Conservation (phyloP, 2,888 invertebrate genomes). For the Drosophila yooni region DNA sequence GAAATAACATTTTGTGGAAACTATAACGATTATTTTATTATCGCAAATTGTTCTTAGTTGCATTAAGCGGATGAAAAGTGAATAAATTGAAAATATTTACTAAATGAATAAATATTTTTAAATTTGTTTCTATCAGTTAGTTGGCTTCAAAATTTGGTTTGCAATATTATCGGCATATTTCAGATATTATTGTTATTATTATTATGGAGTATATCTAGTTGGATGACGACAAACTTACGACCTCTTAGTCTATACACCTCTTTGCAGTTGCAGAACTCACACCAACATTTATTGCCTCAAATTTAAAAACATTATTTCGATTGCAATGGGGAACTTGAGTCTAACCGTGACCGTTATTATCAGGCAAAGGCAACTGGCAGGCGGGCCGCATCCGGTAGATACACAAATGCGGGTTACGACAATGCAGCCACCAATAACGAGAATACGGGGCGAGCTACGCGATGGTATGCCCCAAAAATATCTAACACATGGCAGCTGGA, state of each 20-base stretch:
- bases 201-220: not conserved
- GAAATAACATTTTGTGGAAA: not conserved
- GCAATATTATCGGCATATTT: not conserved
- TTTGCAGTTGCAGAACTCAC: not conserved
- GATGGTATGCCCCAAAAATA: conserved; percentile 54
- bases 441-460: not conserved
- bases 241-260: not conserved
- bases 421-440: conserved; percentile 1
- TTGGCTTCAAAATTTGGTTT: not conserved
- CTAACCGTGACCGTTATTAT: conserved; percentile 57
- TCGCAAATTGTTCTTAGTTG: not conserved
- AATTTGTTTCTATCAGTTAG: not conserved
- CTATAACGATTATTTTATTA: not conserved
- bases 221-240: not conserved
- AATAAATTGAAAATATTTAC: not conserved
- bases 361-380: conserved; percentile 58
- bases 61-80: not conserved
- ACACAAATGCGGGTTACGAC: conserved; percentile 62
- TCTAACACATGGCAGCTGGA: conserved; percentile 71
- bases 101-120: not conserved
- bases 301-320: conserved; percentile 34
- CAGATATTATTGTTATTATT: not conserved
- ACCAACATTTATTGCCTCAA: not conserved
- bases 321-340: conserved; percentile 50
- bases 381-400: conserved; percentile 59